These are phyloP conservation scores for Lacerta agilis DNA, from an alignment of 2,797 vertebrate species.

Conservation along the genomic window DNA sequence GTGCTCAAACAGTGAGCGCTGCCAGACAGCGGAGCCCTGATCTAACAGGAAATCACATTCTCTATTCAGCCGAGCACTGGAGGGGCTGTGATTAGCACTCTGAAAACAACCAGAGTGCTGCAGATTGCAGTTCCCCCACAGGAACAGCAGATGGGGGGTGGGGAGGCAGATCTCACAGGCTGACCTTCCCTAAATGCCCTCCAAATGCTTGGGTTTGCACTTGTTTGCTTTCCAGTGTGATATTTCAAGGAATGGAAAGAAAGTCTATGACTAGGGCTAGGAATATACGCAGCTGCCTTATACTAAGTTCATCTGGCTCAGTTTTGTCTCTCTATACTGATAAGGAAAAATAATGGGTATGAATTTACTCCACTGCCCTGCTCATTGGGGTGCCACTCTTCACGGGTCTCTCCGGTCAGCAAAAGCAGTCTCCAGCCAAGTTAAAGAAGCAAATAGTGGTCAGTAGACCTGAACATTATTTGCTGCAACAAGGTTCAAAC, in stretches of 20 bases:
- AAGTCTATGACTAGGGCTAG: not conserved
- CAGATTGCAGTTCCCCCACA: not conserved
- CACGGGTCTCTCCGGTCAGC: no score
- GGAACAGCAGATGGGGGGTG: not conserved
- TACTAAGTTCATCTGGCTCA: no score
- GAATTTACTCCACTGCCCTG: no score
- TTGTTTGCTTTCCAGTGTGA: not conserved
- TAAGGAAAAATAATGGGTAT: no score
- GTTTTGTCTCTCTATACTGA: no score
- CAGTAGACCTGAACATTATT: no score
- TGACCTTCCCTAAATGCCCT: not conserved
- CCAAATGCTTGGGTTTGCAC: no score
- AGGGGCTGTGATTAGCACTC: slow-evolving; percentile 6
- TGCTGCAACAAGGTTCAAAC: no score
- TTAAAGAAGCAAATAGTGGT: no score
- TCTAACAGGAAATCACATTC: slow-evolving; percentile 12
- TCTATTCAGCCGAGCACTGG: slow-evolving; percentile 15
- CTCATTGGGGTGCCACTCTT: no score
- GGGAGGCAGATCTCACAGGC: not conserved
- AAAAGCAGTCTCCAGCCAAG: no score
- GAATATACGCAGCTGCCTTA: no score
- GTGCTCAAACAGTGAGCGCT: not conserved
- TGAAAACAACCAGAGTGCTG: not conserved
- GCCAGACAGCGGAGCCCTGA: not conserved
- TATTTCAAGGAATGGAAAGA: not conserved